Conservation (phyloP, 1,140 invertebrate species). For the Chironomus striatipennis region DNA sequence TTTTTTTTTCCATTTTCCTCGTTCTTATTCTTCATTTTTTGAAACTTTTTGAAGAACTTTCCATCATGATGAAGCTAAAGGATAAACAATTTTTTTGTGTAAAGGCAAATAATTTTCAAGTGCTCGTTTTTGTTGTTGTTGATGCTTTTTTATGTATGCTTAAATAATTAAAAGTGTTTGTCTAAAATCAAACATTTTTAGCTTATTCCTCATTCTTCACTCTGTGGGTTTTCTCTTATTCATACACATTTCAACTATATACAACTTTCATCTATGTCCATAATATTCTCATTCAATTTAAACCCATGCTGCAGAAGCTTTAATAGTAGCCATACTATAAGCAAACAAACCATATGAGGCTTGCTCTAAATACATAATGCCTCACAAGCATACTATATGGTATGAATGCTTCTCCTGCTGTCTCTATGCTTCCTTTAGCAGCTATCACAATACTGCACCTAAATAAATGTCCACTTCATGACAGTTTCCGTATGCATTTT, state of each 20-base stretch:
- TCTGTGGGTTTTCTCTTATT: neutral
- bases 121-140: neutral
- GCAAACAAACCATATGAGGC: neutral
- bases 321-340: too few relatives aligned
- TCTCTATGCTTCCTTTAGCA: too few relatives aligned
- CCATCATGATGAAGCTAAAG: neutral
- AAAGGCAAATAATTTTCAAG: conserved; percentile 1
- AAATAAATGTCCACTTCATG: conserved; percentile 3
- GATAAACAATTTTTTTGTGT: neutral
- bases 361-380: conserved; percentile 1
- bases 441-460: neutral
- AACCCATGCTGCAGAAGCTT: too few relatives aligned
- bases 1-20: neutral
- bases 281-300: too few relatives aligned
- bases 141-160: neutral
- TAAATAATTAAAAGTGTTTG: conserved; percentile 23
- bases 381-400: neutral
- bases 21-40: neutral
- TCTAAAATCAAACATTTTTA: conserved; percentile 11
- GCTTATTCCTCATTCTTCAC: neutral
- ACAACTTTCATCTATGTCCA: too few relatives aligned
- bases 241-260: too few relatives aligned
- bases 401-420: neutral
- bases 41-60: neutral
- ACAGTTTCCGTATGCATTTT: neutral